Percentiles rank a stretch among this genome's conserved stretches.
Evolutionary conservation across 2,113 vertebrate genomes (phyloP).

Genomic region (Calidris pygmaea): DNA sequence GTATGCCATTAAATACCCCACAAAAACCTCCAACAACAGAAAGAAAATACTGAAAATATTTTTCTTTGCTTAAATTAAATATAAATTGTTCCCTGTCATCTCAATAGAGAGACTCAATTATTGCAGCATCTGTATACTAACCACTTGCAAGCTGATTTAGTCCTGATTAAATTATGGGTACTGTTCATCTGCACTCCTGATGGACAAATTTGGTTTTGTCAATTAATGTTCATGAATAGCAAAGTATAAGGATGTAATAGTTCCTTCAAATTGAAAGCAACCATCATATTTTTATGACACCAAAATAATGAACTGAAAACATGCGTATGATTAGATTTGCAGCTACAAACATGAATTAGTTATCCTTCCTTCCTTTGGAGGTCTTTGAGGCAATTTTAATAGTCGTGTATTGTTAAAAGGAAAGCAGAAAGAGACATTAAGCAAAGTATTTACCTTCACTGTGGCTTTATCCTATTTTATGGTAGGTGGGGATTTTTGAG

Average conservation of each 20-base stretch:
- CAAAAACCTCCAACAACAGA: background rate
- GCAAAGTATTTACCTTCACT: background rate
- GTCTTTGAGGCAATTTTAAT: background rate
- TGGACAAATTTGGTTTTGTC: constrained; percentile 23
- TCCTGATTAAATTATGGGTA: constrained; percentile 30
- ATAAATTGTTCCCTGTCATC: background rate
- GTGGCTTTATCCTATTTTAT: background rate
- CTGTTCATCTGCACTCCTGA: background rate
- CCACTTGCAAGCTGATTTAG: background rate
- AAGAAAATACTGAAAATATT: background rate
- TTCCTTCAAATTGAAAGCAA: constrained; percentile 20
- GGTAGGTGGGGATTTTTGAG: background rate
- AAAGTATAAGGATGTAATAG: constrained; percentile 3
- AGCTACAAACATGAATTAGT: background rate
- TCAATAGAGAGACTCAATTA: background rate
- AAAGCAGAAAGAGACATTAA: background rate
- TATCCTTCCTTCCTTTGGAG: background rate
- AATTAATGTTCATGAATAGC: background rate
- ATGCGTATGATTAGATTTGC: background rate
- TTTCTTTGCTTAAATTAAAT: background rate
- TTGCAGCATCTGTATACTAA: background rate
- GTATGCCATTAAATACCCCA: background rate
- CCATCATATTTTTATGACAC: background rate
- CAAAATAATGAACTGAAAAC: constrained; percentile 23
- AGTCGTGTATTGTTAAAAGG: background rate